Base-by-base conservation (phyloP, 2,888 invertebrate species). In the Machimus rusticus region DNA sequence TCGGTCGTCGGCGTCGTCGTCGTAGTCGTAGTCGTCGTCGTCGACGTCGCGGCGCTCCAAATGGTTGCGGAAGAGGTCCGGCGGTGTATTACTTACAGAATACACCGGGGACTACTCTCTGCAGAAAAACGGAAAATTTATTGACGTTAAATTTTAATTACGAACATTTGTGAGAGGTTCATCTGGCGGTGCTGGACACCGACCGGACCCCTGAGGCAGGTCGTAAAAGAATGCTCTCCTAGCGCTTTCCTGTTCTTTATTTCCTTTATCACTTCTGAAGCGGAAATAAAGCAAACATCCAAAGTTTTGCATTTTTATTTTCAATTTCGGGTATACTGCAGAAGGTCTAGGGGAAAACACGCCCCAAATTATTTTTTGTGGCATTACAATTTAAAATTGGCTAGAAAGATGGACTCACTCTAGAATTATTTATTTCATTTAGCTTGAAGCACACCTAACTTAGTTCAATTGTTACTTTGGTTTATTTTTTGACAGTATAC, bases 111-210 rank as follows among this genome's bases (percentile, higher is more conserved):
- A 74, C 37, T 23, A 74, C 37, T 39, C 31, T 66, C 66, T 66
- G 66, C 51, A 66, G 66, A 74, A 84, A 74, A 84, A 84, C 37
- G 66, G 28, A 84, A 57, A 43, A 84, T 84, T 84, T 84, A 84
- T 84, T 74, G 84, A 84, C 37, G 74, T 39, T 66, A 84, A 84
- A 84, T 84, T 84, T 84, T 84, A 84, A 84, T 84, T 84, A 84
- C 84, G 74, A 66, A 66, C 74, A 31, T 84, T 84, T 84, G 34
- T 34, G 66, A 39, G 34, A 74, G 74, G 84, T 84, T 84, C 81
- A 81, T 51, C 55, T 51, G 66, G 23, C 23, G 23, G 66, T 6
- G 9, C 66, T 66, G 66, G 66, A 66, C 66, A 66, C 66, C 66
- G 66, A 66, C 66, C 66, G 66, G 66, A 66, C 66, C 66, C 66